Evolutionary conservation across 2,113 vertebrate genomes (phyloP).

Genomic region (Australoheros scitulus): DNA sequence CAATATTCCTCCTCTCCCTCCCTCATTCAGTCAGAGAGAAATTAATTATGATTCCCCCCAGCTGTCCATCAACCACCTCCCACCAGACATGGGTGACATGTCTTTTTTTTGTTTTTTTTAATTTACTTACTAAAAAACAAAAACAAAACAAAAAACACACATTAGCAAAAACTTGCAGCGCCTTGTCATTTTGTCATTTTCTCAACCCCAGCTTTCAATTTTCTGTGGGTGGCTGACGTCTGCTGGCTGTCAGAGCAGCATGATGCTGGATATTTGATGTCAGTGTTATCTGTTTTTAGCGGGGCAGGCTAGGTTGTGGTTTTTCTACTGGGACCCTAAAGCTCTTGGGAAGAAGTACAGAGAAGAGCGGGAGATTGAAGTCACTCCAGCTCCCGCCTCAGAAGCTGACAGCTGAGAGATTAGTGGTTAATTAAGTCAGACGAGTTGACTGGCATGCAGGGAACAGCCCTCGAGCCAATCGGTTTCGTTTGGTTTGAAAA

Average conservation of each 20-base stretch:
- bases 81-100: slow-evolving; percentile 26
- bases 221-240: slow-evolving; percentile 65
- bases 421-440: slow-evolving; percentile 73
- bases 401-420: slow-evolving; percentile 70
- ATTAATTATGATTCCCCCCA: slow-evolving; percentile 50
- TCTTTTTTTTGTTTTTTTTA: not conserved
- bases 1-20: slow-evolving; percentile 2
- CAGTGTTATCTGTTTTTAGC: slow-evolving; percentile 18
- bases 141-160: not conserved
- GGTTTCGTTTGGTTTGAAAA: slow-evolving; percentile 37
- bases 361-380: slow-evolving; percentile 62
- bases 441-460: slow-evolving; percentile 60
- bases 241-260: slow-evolving; percentile 36
- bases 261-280: slow-evolving; percentile 55
- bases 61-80: slow-evolving; percentile 50
- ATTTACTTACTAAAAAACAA: not conserved
- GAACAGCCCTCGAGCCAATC: slow-evolving; percentile 65
- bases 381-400: slow-evolving; percentile 67
- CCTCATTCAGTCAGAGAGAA: slow-evolving; percentile 13
- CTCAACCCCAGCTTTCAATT: slow-evolving; percentile 53
- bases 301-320: slow-evolving; percentile 1
- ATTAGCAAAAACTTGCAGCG: slow-evolving; percentile 18
- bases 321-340: slow-evolving; percentile 45
- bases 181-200: slow-evolving; percentile 48
- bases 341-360: slow-evolving; percentile 53